phyloP scores from a whole-genome alignment of 2,113 vertebrate species.

The Cyprinus carpio region DNA sequence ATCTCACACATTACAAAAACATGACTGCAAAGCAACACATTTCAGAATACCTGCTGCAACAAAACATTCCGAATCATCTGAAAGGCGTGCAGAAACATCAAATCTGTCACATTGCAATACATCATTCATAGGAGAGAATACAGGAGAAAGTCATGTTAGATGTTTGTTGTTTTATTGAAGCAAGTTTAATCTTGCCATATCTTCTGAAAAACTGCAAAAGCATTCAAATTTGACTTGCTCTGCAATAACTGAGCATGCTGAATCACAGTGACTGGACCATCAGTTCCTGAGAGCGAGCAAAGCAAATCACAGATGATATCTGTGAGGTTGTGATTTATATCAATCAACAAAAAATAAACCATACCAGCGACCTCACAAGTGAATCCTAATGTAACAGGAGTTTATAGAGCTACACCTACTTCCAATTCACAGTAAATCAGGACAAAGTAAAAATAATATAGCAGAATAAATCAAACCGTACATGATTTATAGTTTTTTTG shows the following conservation, averaged over 20 bases:
- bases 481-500: no score
- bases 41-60: not conserved
- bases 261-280: conserved; percentile 22
- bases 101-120: not conserved
- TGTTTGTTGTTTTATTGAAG: not conserved
- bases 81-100: not conserved
- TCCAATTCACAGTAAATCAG: not conserved
- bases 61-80: not conserved
- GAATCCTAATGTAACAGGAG: conserved; percentile 30
- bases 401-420: not conserved
- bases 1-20: not conserved
- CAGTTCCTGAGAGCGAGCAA: conserved; percentile 20
- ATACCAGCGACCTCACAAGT: conserved; percentile 48
- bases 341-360: conserved; percentile 19
- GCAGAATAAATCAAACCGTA: not conserved
- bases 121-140: not conserved
- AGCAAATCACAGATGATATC: conserved; percentile 48
- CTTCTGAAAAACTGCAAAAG: conserved; percentile 19
- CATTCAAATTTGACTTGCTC: conserved; percentile 22
- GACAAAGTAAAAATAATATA: not conserved
- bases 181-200: not conserved
- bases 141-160: not conserved
- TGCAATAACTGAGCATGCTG: not conserved
- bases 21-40: not conserved
- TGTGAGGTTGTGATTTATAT: conserved; percentile 49